Percentiles rank a stretch among this genome's conserved stretches.
Conservation (phyloP, 2,888 invertebrate species). For the Timandra comae region DNA sequence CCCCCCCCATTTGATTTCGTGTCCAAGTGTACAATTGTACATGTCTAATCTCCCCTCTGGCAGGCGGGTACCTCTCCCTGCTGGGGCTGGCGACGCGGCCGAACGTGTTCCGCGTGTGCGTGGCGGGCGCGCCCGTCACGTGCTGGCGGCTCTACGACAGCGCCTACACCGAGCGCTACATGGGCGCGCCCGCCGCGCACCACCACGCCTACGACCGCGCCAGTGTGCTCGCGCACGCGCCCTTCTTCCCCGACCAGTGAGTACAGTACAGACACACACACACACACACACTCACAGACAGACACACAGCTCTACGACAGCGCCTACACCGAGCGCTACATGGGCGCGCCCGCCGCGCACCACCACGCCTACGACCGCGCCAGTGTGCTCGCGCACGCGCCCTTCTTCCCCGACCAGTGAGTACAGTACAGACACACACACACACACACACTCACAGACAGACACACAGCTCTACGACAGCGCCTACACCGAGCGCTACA, state of each 20-base stretch:
- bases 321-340: conserved; percentile 98
- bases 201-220: conserved; percentile 91
- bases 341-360: conserved; percentile 73
- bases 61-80: conserved; percentile 94
- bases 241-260: conserved; percentile 89
- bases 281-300: too few relatives aligned
- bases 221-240: conserved; percentile 85
- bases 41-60: background rate
- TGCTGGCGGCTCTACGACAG: conserved; percentile 99
- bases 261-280: too few relatives aligned
- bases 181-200: conserved; percentile 74
- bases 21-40: too few relatives aligned
- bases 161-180: conserved; percentile 98
- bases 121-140: conserved; percentile 98
- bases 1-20: too few relatives aligned
- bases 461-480: conserved; percentile 98
- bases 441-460: too few relatives aligned
- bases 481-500: conserved; percentile 98
- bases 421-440: too few relatives aligned
- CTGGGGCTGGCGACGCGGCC: conserved; percentile 96
- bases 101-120: conserved; percentile 94
- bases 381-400: conserved; percentile 75
- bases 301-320: conserved; percentile 98
- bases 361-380: conserved; percentile 78
- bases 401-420: conserved; percentile 93